A percentile compares a stretch with the other conserved stretches of the same genome.
Evolutionary conservation across 2,797 vertebrate genomes (phyloP).

Genomic region (Tragelaphus eurycerus): DNA sequence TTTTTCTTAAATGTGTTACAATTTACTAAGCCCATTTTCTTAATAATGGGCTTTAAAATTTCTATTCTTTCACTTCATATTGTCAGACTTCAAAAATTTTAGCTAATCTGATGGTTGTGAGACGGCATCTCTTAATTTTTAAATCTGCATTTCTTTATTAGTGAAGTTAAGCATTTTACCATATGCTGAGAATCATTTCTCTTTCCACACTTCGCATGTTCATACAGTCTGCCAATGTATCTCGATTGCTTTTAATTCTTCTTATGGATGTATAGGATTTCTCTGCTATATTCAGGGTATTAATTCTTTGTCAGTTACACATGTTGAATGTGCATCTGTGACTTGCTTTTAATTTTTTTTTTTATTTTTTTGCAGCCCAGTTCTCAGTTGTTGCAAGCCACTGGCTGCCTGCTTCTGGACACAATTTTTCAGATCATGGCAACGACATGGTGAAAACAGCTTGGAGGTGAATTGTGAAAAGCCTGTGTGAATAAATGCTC

Average conservation of each 20-base stretch:
- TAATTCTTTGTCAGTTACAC: background rate
- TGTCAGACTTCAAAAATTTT: background rate
- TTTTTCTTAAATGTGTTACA: background rate
- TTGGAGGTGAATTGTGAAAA: slow-evolving; percentile 28
- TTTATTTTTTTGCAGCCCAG: background rate
- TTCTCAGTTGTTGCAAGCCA: background rate
- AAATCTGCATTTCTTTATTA: background rate
- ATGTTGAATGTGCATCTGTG: background rate
- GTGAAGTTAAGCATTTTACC: background rate
- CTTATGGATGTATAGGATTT: background rate
- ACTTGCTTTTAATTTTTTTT: slow-evolving; percentile 9
- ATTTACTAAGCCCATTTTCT: background rate
- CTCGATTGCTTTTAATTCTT: background rate
- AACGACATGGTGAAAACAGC: background rate
- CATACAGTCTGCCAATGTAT: background rate
- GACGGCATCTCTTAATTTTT: background rate
- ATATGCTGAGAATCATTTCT: background rate
- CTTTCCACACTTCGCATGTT: background rate
- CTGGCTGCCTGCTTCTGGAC: background rate
- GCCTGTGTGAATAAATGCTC: background rate
- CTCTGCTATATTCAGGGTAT: background rate
- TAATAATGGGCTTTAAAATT: background rate
- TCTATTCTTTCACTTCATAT: background rate
- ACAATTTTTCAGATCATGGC: background rate
- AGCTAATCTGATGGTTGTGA: background rate